phyloP scores from a whole-genome alignment of 1,140 invertebrate species.

The Vanessa tameamea region DNA sequence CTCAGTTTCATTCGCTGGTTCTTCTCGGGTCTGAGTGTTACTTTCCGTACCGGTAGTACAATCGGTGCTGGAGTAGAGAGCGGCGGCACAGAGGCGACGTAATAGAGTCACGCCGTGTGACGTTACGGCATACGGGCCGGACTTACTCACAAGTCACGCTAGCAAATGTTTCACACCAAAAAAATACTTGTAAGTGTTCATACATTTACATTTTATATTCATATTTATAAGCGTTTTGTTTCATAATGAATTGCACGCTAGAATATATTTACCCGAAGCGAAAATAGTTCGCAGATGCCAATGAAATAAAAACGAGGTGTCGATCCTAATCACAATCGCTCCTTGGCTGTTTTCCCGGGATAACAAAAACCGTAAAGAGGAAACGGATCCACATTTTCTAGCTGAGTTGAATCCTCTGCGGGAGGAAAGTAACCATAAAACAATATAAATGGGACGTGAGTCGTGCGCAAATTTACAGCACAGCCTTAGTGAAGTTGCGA shows the following conservation, averaged over 20 bases:
- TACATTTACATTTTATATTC: neutral
- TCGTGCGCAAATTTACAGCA: slow-evolving; percentile 46
- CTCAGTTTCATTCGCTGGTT: no score
- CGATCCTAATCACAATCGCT: slow-evolving; percentile 34
- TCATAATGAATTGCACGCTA: neutral
- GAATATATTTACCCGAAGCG: neutral
- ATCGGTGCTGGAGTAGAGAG: no score
- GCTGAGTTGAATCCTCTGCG: slow-evolving; percentile 49
- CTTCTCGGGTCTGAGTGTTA: no score
- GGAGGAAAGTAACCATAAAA: slow-evolving; percentile 70
- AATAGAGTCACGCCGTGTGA: no score
- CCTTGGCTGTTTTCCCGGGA: slow-evolving; percentile 33
- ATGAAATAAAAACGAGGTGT: slow-evolving; percentile 31
- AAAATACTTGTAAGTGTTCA: no score
- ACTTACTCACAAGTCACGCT: no score
- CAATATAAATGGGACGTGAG: slow-evolving; percentile 71
- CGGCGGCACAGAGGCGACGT: no score
- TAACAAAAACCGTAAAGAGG: slow-evolving; percentile 48
- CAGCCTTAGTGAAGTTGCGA: slow-evolving; percentile 46
- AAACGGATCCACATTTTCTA: slow-evolving; percentile 56
- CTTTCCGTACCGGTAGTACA: no score
- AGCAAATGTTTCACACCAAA: no score
- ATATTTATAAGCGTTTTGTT: neutral
- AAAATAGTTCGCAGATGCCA: slow-evolving; percentile 11
- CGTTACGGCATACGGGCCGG: no score